These are phyloP conservation scores for Ciconia nigra DNA, from an alignment of 2,797 vertebrate species.

Conservation along the genomic window DNA sequence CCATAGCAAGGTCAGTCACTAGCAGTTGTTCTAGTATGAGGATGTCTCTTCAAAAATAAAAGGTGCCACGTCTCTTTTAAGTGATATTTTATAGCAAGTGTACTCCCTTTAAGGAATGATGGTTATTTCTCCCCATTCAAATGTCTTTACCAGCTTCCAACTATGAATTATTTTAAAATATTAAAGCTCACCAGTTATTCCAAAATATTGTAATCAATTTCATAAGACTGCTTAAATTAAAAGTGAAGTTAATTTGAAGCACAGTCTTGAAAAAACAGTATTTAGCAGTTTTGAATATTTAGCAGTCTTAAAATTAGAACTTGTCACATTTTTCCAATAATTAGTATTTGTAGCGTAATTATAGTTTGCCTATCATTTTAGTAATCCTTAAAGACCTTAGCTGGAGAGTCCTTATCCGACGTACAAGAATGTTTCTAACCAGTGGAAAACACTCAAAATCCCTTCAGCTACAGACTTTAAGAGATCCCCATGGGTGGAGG, in stretches of 20 bases:
- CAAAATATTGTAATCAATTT: background rate
- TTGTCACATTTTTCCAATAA: slow-evolving; percentile 3
- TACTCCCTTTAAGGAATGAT: background rate
- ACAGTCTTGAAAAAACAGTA: background rate
- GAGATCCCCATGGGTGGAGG: background rate
- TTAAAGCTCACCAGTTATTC: background rate
- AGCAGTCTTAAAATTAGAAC: slow-evolving; percentile 37
- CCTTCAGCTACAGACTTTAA: background rate
- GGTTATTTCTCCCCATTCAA: background rate
- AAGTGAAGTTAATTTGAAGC: background rate
- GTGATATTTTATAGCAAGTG: background rate
- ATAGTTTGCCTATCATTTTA: slow-evolving; percentile 7
- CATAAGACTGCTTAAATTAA: background rate
- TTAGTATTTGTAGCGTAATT: slow-evolving; percentile 34
- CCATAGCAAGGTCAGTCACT: background rate
- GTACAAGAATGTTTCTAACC: background rate
- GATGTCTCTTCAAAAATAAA: background rate
- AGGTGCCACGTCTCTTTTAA: background rate
- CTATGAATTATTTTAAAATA: background rate
- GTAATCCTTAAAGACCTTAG: background rate
- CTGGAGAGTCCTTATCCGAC: background rate
- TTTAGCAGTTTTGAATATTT: slow-evolving; percentile 7
- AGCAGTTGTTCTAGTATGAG: background rate
- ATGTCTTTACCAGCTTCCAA: background rate
- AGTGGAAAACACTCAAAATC: background rate